Evolutionary conservation across 2,888 invertebrate species (phyloP), one percentile per base, ranked within the genome.

Genomic region (Marasmarcha lunaedactyla): DNA sequence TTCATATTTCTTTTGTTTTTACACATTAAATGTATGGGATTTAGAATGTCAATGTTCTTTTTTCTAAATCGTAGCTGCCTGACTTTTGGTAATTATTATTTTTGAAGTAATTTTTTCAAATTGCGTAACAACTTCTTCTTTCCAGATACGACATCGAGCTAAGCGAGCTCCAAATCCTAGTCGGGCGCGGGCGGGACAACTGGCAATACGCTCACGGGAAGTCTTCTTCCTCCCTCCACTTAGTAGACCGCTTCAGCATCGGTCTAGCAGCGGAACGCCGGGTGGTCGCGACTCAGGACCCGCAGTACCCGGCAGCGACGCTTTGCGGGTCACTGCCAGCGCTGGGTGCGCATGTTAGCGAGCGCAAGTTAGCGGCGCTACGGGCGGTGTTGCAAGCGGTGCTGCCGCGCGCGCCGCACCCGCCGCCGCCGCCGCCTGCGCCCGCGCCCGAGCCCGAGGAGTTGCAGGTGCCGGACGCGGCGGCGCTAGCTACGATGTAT

Each of bases 201-300:
- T 95, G 95, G 93, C 90, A 92, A 55, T 92, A 92, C 60, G 95
- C 95, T 1, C 91, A 94, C 56, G 87, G 91, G 14, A 90, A 93
- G 64, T 91, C 91, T 30, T 90, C 93, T 9, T 95, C 95, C 1
- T 88, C 89, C 37, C 81, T 96, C 50, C 97, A 97, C 59, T 87
- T 97, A 15, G 79, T 98, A 26, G 94, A 95, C 60, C 84, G 90
- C 55, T 93, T 93, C 70, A 89, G 86, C 59, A 89, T 90, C n/a
- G 12, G 40, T 14, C 1, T 1, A 33, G 86, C 92, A 78, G 86
- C 94, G 51, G 93, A 94, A 68, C 84, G 95, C 40, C 86, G 95
- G 47, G 87, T 93, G 50, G 88, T 97, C 33, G 88, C 88, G 50
- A 95, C 95, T 2, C 77, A 86, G 34, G 96, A 96, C 84, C 95